Evolutionary conservation across 1,140 invertebrate genomes (phyloP).

Genomic region (Paralvinella palmiformis): DNA sequence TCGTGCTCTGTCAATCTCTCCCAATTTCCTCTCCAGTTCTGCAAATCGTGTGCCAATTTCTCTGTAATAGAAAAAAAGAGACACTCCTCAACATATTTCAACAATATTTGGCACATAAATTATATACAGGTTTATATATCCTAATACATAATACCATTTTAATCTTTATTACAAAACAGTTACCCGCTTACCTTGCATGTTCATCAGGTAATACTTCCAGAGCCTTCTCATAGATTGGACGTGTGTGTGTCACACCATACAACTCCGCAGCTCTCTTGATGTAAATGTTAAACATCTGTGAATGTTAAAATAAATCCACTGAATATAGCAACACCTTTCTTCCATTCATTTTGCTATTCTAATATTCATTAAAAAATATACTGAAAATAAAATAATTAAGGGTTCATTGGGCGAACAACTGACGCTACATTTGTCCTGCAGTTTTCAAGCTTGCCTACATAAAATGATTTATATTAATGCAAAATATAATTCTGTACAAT

Average conservation of each 20-base stretch:
- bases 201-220: slow-evolving; percentile 89
- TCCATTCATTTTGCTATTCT: neutral
- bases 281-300: slow-evolving; percentile 94
- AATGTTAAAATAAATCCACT: slow-evolving; percentile 1
- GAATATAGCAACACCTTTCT: neutral
- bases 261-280: slow-evolving; percentile 96
- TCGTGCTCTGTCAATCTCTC: slow-evolving; percentile 93
- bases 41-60: slow-evolving; percentile 96
- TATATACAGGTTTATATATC: too few relatives aligned
- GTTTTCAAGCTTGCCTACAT: too few relatives aligned
- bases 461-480: too few relatives aligned
- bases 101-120: too few relatives aligned
- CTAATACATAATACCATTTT: too few relatives aligned
- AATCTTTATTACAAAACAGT: too few relatives aligned
- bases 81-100: neutral
- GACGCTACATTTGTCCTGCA: too few relatives aligned
- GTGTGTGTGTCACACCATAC: slow-evolving; percentile 91
- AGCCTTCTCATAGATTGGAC: slow-evolving; percentile 96
- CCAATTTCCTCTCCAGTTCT: slow-evolving; percentile 95
- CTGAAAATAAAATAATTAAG: too few relatives aligned
- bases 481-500: too few relatives aligned
- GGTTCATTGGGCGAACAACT: too few relatives aligned
- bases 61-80: slow-evolving; percentile 48
- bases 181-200: slow-evolving; percentile 62
- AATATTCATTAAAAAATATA: too few relatives aligned